Evolutionary conservation across 1,140 invertebrate genomes (phyloP).

Genomic region (Lamellibrachia luymesi): DNA sequence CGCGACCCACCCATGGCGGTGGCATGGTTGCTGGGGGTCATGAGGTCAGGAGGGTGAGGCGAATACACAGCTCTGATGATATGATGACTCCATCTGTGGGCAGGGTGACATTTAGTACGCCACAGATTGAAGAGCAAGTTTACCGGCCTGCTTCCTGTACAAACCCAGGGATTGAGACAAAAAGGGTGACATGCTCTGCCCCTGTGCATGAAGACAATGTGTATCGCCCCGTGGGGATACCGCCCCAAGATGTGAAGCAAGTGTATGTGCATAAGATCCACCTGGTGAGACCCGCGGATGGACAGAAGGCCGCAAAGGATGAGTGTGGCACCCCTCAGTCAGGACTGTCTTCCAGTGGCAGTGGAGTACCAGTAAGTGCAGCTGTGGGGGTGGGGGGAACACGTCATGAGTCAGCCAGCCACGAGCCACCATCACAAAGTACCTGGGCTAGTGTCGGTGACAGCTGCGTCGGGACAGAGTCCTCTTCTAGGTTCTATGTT

Average conservation of each 20-base stretch:
- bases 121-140: not conserved
- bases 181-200: not conserved
- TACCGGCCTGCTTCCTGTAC: not conserved
- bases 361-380: not conserved
- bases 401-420: not conserved
- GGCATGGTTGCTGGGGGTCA: not conserved
- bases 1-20: not conserved
- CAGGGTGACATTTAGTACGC: not conserved
- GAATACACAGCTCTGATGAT: not conserved
- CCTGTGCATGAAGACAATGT: not conserved
- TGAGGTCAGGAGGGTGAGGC: not conserved
- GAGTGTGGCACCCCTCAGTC: not conserved
- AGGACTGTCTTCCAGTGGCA: not conserved
- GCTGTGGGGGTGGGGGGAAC: not conserved
- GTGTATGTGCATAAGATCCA: not conserved
- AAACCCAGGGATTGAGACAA: not conserved
- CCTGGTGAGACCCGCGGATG: not conserved
- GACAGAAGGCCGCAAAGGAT: not conserved
- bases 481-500: not conserved
- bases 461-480: not conserved
- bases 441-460: not conserved
- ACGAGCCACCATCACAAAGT: not conserved
- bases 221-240: not conserved
- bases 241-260: not conserved
- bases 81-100: not conserved